A percentile compares a stretch with the other conserved stretches of the same genome.
Evolutionary conservation across 2,797 vertebrate genomes (phyloP).

Genomic region (Adelosebastes latens): DNA sequence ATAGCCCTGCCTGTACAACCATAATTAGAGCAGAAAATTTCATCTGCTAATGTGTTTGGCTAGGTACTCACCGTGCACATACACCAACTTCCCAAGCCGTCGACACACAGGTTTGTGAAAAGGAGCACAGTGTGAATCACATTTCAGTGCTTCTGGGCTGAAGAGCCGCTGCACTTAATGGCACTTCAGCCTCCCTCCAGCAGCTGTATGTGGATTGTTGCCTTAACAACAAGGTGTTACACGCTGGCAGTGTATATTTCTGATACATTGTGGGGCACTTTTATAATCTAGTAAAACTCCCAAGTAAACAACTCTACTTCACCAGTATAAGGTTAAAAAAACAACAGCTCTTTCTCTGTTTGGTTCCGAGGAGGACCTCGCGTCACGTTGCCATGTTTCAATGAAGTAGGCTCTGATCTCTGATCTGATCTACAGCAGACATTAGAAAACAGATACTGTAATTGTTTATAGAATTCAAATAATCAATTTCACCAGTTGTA

Average conservation of each 20-base stretch:
- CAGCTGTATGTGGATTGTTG: slow-evolving; percentile 31
- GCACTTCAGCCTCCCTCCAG: slow-evolving; percentile 43
- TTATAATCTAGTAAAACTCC: slow-evolving; percentile 11
- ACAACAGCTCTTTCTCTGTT: background rate
- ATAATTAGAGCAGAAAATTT: slow-evolving; percentile 70
- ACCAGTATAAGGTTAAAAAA: background rate
- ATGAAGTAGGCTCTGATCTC: no score
- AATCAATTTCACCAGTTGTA: background rate
- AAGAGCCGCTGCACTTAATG: slow-evolving; percentile 58
- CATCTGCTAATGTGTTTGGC: slow-evolving; percentile 73
- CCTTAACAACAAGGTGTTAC: slow-evolving; percentile 43
- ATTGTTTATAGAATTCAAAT: background rate
- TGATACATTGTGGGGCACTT: slow-evolving; percentile 4
- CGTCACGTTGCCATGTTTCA: background rate
- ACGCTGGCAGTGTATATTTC: slow-evolving; percentile 28
- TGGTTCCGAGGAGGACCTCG: background rate
- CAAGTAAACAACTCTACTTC: slow-evolving; percentile 10
- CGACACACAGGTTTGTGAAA: slow-evolving; percentile 49
- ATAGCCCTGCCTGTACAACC: slow-evolving; percentile 48
- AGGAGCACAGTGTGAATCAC: slow-evolving; percentile 53
- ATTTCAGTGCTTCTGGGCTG: slow-evolving; percentile 43
- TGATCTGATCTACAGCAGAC: background rate
- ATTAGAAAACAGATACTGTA: background rate
- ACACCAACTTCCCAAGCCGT: slow-evolving; percentile 44
- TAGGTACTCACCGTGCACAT: slow-evolving; percentile 45